phyloP scores from a whole-genome alignment of 2,113 vertebrate genomes.

The Sprattus sprattus region DNA sequence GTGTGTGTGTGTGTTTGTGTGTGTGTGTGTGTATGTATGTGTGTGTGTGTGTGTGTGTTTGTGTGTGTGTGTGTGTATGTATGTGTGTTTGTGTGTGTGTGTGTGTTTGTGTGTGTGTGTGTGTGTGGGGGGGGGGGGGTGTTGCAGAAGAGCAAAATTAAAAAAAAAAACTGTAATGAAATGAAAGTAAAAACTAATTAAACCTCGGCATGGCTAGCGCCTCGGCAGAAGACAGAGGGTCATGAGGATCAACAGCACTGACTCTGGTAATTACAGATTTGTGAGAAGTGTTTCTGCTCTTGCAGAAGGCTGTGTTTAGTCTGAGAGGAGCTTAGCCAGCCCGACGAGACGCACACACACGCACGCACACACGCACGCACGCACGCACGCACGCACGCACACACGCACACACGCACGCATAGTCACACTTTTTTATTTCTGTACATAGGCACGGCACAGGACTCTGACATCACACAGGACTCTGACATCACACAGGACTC shows the following conservation, averaged over 20 bases:
- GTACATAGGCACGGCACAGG: no score
- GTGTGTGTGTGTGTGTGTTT: not conserved
- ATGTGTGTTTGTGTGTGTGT: not conserved
- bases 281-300: not conserved
- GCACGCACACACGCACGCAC: no score
- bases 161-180: not conserved
- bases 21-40: no score
- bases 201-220: not conserved
- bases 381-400: no score
- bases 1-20: no score
- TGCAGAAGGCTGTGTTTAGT: not conserved
- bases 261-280: conserved; percentile 7
- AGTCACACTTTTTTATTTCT: no score
- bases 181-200: not conserved
- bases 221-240: not conserved
- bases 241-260: not conserved
- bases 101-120: not conserved
- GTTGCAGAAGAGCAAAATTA: conserved; percentile 3
- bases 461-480: no score
- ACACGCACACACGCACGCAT: no score
- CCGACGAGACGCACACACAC: not conserved
- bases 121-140: not conserved
- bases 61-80: not conserved
- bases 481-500: no score
- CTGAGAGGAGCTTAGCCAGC: not conserved